A percentile compares a stretch with the other conserved stretches of the same genome.
Evolutionary conservation across 30 jellyfish, hydroid and myxozoan species (phyloP).

Genomic region (Phacellophora camtschatica): DNA sequence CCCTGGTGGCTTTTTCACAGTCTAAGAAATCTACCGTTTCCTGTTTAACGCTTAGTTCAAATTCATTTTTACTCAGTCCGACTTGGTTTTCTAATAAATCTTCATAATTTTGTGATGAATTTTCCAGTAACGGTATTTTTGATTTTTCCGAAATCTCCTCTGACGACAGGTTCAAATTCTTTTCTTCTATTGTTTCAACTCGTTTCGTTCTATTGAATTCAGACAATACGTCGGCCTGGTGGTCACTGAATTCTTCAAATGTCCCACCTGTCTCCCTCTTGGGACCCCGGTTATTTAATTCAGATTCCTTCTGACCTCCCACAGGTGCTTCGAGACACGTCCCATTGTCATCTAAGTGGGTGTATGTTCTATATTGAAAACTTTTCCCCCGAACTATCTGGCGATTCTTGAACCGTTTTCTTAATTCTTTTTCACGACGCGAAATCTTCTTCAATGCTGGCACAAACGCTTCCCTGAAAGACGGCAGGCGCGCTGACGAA

Average conservation of each 20-base stretch:
- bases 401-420: neutral
- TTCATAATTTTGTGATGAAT: neutral
- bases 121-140: neutral
- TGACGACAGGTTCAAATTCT: constrained; percentile 13
- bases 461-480: constrained; percentile 66
- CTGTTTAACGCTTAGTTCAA: constrained; percentile 13
- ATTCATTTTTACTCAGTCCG: no score
- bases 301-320: constrained; percentile 29
- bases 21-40: neutral
- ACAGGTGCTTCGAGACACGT: constrained; percentile 41
- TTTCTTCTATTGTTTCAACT: constrained; percentile 19
- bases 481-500: constrained; percentile 47
- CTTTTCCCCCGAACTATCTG: neutral
- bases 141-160: neutral
- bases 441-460: constrained; percentile 44
- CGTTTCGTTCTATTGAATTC: constrained; percentile 5
- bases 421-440: constrained; percentile 14
- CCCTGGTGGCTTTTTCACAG: neutral
- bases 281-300: constrained; percentile 34
- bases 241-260: constrained; percentile 1
- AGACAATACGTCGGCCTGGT: constrained; percentile 62
- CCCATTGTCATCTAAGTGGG: neutral
- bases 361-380: neutral
- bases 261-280: constrained; percentile 29
- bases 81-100: no score